These are phyloP conservation scores for Nibea albiflora DNA, from an alignment of 2,113 vertebrate species.

Conservation along the genomic window DNA sequence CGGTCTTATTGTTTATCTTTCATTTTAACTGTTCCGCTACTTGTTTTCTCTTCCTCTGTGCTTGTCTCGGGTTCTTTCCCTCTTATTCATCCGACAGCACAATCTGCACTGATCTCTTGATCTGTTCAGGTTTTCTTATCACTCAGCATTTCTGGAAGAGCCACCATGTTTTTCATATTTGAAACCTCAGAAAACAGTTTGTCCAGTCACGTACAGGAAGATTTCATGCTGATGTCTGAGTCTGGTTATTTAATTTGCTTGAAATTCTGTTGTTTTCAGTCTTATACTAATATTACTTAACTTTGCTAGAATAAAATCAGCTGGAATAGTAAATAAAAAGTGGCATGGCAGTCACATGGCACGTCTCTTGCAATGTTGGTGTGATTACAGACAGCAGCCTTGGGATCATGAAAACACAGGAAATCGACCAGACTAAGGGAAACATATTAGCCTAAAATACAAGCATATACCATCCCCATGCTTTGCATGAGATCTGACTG, in stretches of 20 bases:
- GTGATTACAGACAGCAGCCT: conserved; percentile 66
- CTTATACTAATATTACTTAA: no score
- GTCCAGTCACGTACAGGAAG: neutral
- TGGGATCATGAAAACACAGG: conserved; percentile 57
- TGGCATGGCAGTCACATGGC: no score
- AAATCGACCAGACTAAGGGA: conserved; percentile 67
- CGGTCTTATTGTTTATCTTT: conserved; percentile 4
- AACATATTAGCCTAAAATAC: conserved; percentile 50
- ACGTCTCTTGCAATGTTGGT: conserved; percentile 7
- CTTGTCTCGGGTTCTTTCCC: neutral
- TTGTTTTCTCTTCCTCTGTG: neutral
- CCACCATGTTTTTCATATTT: neutral
- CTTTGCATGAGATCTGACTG: conserved; percentile 25
- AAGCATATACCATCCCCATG: conserved; percentile 50
- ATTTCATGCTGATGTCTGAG: neutral
- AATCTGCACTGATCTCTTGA: neutral
- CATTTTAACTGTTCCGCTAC: neutral
- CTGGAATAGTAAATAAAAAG: no score
- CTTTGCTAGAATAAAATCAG: no score
- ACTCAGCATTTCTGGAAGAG: neutral
- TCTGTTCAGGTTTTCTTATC: neutral
- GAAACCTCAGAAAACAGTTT: neutral
- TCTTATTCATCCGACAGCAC: neutral
- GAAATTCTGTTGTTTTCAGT: neutral
- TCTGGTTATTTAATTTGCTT: neutral